Base-by-base conservation (phyloP, 2,888 invertebrate genomes). In the Rhogogaster chlorosoma region DNA sequence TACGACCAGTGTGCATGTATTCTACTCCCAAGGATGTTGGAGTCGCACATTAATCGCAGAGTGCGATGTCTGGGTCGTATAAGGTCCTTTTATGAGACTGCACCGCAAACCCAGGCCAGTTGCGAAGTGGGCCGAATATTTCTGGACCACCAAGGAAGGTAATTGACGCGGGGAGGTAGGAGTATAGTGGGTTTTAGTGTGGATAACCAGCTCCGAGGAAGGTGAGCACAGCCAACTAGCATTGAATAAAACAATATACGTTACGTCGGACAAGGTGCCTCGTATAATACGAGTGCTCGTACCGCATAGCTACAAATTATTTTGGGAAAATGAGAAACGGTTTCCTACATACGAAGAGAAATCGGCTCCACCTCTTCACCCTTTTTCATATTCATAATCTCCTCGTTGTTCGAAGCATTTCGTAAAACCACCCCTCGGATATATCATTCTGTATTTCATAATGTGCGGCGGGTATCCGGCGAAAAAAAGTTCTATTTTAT, bases 211-310 rank as follows among this genome's bases (percentile, higher is more conserved):
- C 53, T 53, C 15, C 29, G 77, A 32, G 29, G 53, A 77, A 29
- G 77, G 53, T 49, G 53, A 77, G 53, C 77, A 53, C 53, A 53
- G 77, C 77, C 77, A 77, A 32, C 77, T 32, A 49, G 77, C 38
- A 53, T 53, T 77, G 77, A 77, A 77, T 77, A 77, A 77, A 77
- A 77, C 77, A 77, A 53, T 49, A 77, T 77, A 77, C 77, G 29
- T 77, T 77, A 77, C 77, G 49, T 53, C 45, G 77, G 45, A 77
- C 49, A 77, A 29, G 77, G 36, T 53, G 77, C 49, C 53, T 77
- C 77, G 77, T 77, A 77, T 77, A 77, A 77, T 77, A 36, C 77
- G 12, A 73, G 71, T 22, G n/a, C 71, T 42, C 29, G 26, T 29
- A 53, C 45, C 77, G 18, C 53, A 32, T 49, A 32, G 49, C 49